Evolutionary conservation across 2,797 vertebrate genomes (phyloP), one percentile per base, ranked within the genome.

Genomic region (Rachycentron canadum): DNA sequence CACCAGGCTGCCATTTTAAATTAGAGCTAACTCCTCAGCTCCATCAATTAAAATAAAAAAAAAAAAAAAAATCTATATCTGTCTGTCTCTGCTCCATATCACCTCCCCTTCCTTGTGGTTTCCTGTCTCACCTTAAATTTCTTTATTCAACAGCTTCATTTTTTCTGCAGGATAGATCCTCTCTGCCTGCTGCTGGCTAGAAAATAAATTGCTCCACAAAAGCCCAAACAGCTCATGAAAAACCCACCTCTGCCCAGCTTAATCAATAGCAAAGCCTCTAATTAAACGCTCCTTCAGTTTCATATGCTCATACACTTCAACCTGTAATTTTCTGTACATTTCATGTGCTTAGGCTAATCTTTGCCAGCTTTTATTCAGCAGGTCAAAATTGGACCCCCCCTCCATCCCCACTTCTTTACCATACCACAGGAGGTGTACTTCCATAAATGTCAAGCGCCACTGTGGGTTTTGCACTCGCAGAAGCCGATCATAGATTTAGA

Each of bases 401-500:
- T 1, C 40, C 25, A 41, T 63, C 38, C 65, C 25, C 49, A 67
- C 60, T 86, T 88, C 32, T 84, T 43, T 78, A 58, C 49, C 64
- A 55, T 60, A 89, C 59, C 61, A 66, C 69, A 71, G 63, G 93
- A 86, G 90, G 74, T 78, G 91, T 92, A 93, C 88, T 88, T 92
- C 86, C 91, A 87, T 94, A 95, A 95, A 93, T 95, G 91, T 86
- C 90, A 80, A 88, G 85, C 90, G 92, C 87, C 90, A 50, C 88
- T 71, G 8, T 85, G 87, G 87, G 90, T 85, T 87, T 91, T 81
- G 70, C 77, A 67, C 92, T 91, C 89, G 63, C 41, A 79, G 87
- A 34, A 94, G 93, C 87, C 77, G 55, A 90, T 95, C 91, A 91
- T 88, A 95, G 94, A 94, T 96, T 96, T 96, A 93, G 89, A 94